Conservation (phyloP, 2,888 invertebrate genomes). For the Bellardia pandia region DNA sequence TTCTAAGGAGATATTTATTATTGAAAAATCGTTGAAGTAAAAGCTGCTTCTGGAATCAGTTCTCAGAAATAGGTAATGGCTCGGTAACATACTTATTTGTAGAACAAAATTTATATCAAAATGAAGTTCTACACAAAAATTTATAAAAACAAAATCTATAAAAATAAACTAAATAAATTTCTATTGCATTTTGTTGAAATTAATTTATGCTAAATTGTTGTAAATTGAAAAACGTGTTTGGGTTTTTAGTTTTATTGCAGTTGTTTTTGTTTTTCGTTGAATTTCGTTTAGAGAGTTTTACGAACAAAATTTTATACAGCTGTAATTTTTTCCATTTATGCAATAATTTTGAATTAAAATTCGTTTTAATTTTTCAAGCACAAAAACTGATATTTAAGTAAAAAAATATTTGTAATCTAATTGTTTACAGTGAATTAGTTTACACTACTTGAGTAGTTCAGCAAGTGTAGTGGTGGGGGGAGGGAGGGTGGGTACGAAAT, state of each 20-base stretch:
- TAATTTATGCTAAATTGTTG: constrained; percentile 76
- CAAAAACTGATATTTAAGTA: constrained; percentile 63
- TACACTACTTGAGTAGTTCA: neutral
- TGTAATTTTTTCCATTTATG: constrained; percentile 38
- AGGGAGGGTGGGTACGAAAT: neutral
- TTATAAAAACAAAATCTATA: neutral
- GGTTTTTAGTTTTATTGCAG: constrained; percentile 47
- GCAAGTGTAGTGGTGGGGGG: too few species aligned
- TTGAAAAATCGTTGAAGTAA: too few species aligned
- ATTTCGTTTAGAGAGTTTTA: constrained; percentile 52
- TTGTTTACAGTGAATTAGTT: constrained; percentile 68
- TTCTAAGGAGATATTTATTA: too few species aligned
- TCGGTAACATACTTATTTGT: too few species aligned
- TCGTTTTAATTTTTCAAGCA: constrained; percentile 51
- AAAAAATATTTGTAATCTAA: constrained; percentile 69
- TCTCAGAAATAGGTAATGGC: too few species aligned
- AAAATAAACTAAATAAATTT: constrained; percentile 1
- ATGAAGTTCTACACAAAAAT: neutral
- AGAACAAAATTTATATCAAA: too few species aligned
- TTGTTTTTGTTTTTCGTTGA: constrained; percentile 56
- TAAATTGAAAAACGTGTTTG: constrained; percentile 66
- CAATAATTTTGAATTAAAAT: constrained; percentile 48
- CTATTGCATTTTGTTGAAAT: constrained; percentile 71
- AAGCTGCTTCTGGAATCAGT: too few species aligned
- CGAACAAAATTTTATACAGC: constrained; percentile 35